Base-by-base conservation (phyloP, 2,797 vertebrate genomes). In the Parambassis ranga region DNA sequence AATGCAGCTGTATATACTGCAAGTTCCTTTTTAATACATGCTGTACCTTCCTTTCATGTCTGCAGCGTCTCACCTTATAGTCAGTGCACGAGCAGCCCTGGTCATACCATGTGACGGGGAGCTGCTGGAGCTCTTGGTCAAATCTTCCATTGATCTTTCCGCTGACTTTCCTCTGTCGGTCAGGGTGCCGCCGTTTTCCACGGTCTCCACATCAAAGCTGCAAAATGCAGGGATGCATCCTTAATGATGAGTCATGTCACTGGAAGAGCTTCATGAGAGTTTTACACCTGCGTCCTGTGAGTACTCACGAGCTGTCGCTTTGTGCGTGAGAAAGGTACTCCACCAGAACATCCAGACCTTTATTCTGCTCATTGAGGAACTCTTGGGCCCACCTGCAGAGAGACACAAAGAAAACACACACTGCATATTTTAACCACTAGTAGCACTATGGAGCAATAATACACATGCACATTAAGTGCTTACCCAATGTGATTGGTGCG, bases 401-500 rank as follows among this genome's bases (percentile, higher is more conserved):
- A 66, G 28, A 60, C 1, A 32, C 15, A 53, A 30, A 59, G 2
- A n/a, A 28, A 20, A 47, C 2, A 59, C 22, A 51, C 7, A 10
- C 1, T 26, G n/a, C 14, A n/a, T n/a, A n/a, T 37, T 48, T 38
- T 22, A 10, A 10, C 43, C 18, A 38, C 33, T 23, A 4, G 33
- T 6, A 9, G 7, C 8, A 7, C n/a, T 18, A 14, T 10, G 10
- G 14, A 31, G 44, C 14, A n/a, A 35, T 23, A 23, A 44, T 47
- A 11, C 1, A 37, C 0, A 5, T 33, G 18, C 3, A 44, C 10
- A 35, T 39, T 3, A 27, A 33, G 46, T 7, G 30, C 93, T 93
- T 35, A 99, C 97, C 98, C 96, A 0, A 99, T 99, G 87, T 99
- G 95, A 88, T 98, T 99, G 38, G 98, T 99, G 57, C 98, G 93